Conservation (phyloP, 2,797 vertebrate genomes). For the Carcharodon carcharias region DNA sequence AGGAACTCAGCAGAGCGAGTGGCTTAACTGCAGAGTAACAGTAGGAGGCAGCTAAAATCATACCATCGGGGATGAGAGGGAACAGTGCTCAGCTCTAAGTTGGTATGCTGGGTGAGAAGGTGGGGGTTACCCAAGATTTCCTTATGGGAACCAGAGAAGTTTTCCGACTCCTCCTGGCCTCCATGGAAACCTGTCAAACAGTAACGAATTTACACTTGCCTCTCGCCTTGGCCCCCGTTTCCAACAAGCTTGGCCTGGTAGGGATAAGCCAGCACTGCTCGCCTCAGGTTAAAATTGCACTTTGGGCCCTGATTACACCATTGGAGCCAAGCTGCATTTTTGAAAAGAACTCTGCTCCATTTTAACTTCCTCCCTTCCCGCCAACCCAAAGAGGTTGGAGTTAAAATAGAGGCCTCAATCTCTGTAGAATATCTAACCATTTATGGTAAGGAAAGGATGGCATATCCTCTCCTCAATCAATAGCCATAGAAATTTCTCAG, state of each 20-base stretch:
- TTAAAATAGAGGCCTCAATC: background rate
- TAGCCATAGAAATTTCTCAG: background rate
- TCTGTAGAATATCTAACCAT: background rate
- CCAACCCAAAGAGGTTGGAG: background rate
- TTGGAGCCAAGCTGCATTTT: background rate
- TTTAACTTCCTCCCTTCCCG: background rate
- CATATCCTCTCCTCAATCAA: background rate
- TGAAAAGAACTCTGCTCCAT: background rate
- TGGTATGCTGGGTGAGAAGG: background rate
- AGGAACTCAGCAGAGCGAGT: too few relatives aligned
- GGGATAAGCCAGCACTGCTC: background rate
- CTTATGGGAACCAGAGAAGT: background rate
- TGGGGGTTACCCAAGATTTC: background rate
- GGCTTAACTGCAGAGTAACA: too few relatives aligned
- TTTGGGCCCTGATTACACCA: too few relatives aligned
- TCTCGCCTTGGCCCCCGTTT: background rate
- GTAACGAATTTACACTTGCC: background rate
- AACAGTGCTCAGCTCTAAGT: background rate
- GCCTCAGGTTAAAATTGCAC: background rate
- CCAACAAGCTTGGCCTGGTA: background rate
- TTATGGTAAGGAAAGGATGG: background rate
- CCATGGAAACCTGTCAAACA: background rate
- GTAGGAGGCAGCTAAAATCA: background rate
- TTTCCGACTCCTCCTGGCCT: background rate
- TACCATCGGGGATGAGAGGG: background rate